phyloP scores from a whole-genome alignment of 2,113 vertebrate genomes.

The Kobus ellipsiprymnus region DNA sequence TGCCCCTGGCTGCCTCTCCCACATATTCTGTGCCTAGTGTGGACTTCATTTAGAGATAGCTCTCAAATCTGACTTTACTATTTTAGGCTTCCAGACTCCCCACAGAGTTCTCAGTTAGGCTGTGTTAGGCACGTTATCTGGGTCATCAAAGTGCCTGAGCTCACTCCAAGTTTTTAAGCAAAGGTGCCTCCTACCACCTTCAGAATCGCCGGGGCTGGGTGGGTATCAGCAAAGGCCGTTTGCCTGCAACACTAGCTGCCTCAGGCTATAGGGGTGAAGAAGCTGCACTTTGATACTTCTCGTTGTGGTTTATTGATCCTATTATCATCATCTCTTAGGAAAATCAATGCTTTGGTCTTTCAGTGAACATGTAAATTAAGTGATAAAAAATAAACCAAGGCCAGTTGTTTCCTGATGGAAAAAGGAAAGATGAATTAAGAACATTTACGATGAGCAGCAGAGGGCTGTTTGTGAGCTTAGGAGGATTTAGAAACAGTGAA shows the following conservation, averaged over 20 bases:
- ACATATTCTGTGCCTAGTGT: neutral
- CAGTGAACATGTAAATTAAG: slow-evolving; percentile 79
- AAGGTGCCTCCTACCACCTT: slow-evolving; percentile 57
- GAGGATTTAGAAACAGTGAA: neutral
- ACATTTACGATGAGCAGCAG: neutral
- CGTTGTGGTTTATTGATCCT: slow-evolving; percentile 81
- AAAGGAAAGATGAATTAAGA: slow-evolving; percentile 58
- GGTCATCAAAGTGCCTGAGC: slow-evolving; percentile 61
- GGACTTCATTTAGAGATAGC: neutral
- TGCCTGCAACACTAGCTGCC: slow-evolving; percentile 54
- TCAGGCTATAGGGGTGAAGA: slow-evolving; percentile 58
- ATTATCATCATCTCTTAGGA: slow-evolving; percentile 82
- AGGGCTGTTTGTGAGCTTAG: neutral
- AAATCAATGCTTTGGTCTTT: slow-evolving; percentile 81
- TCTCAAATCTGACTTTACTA: neutral
- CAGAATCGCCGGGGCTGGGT: neutral
- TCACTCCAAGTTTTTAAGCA: slow-evolving; percentile 66
- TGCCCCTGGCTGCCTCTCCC: neutral
- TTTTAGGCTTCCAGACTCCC: neutral
- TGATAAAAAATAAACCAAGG: slow-evolving; percentile 73
- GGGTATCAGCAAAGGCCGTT: slow-evolving; percentile 15
- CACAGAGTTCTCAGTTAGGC: neutral
- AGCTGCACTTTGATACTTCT: slow-evolving; percentile 76
- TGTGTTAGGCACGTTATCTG: neutral
- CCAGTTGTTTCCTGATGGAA: slow-evolving; percentile 75